These are phyloP conservation scores for Idaea biselata DNA, from an alignment of 2,888 invertebrate genomes.

Conservation along the genomic window DNA sequence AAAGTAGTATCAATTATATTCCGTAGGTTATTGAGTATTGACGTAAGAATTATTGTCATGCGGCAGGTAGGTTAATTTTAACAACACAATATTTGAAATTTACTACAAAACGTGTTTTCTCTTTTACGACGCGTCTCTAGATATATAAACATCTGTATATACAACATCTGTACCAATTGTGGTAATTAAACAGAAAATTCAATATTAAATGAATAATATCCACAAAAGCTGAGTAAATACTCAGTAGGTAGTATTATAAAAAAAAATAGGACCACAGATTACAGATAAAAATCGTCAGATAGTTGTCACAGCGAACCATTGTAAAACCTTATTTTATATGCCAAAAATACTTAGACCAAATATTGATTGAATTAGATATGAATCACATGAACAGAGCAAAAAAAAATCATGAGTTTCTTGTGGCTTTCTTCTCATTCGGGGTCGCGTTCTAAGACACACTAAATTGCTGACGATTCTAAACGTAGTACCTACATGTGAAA, in stretches of 20 bases:
- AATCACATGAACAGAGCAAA: no score
- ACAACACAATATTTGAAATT: background rate
- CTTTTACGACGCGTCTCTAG: background rate
- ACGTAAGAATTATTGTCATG: background rate
- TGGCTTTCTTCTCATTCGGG: no score
- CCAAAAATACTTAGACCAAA: no score
- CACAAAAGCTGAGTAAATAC: background rate
- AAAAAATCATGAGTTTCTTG: no score
- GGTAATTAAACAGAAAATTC: background rate
- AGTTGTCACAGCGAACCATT: background rate
- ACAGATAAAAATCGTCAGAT: background rate
- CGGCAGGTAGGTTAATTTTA: background rate
- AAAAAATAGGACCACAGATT: background rate
- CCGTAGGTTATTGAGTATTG: background rate
- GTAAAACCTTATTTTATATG: background rate
- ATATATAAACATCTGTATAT: conserved; percentile 10
- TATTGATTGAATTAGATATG: no score
- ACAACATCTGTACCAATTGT: conserved; percentile 11
- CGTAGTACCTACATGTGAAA: no score
- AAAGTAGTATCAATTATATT: no score
- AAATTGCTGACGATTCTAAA: no score
- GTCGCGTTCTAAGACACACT: no score
- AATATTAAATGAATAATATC: conserved; percentile 4
- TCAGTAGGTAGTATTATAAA: background rate
- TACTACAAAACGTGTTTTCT: background rate